Evolutionary conservation across 2,888 invertebrate genomes (phyloP).

Genomic region (Tinea semifulvella): DNA sequence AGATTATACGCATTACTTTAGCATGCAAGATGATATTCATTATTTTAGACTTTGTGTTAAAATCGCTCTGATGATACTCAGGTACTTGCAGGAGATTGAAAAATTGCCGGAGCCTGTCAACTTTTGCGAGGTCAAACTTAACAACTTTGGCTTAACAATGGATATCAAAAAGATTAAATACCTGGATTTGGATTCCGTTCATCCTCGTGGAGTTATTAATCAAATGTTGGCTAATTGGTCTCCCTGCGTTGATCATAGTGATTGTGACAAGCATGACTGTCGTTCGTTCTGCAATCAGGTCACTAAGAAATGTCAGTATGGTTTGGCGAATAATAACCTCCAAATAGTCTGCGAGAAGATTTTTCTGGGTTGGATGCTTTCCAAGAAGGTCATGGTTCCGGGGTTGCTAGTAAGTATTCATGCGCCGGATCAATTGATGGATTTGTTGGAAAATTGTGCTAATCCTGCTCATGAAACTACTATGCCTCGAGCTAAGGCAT

Average conservation of each 20-base stretch:
- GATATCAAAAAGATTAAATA: constrained; percentile 65
- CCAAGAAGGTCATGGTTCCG: constrained; percentile 67
- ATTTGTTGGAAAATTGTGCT: constrained; percentile 67
- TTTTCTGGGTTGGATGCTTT: constrained; percentile 70
- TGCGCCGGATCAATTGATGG: constrained; percentile 65
- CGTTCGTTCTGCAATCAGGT: constrained; percentile 65
- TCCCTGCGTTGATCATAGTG: constrained; percentile 64
- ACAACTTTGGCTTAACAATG: constrained; percentile 70
- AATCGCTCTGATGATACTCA: constrained; percentile 67
- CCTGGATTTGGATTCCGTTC: constrained; percentile 70
- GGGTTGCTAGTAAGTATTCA: constrained; percentile 68
- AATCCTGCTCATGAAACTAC: constrained; percentile 57
- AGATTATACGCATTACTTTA: constrained; percentile 56
- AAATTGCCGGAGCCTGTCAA: constrained; percentile 69
- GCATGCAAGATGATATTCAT: constrained; percentile 56
- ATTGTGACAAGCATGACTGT: constrained; percentile 76
- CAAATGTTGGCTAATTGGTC: constrained; percentile 49
- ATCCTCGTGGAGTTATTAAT: constrained; percentile 62
- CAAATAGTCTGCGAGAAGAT: constrained; percentile 32
- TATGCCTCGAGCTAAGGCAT: constrained; percentile 49
- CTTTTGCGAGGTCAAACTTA: constrained; percentile 74
- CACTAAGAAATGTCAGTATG: constrained; percentile 58
- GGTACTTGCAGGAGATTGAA: constrained; percentile 68
- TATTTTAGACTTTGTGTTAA: constrained; percentile 67
- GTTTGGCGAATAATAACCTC: constrained; percentile 42